Base-by-base conservation (phyloP, 2,888 invertebrate genomes). In the Noctua pronuba region DNA sequence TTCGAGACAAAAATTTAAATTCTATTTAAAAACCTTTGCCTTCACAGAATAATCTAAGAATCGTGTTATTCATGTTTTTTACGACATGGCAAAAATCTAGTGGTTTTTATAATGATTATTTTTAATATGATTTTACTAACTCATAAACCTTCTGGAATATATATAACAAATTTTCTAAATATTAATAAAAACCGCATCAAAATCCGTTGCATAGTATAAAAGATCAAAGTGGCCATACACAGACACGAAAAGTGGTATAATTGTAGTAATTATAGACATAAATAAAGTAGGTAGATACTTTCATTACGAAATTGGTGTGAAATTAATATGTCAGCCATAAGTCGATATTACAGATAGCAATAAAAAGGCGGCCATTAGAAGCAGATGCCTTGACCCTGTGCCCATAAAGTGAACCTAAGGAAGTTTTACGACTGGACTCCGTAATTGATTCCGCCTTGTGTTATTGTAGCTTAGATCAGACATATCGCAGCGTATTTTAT, bases 271-370 rank as follows among this genome's bases (percentile, higher is more conserved):
- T 28, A 58, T 28, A 58, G 60, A 60, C 18, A 31, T 31, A 18
- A 8, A 31, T 58, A 1, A 44, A 21, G 21, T 72, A 8, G n/a
- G 13, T 76, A 35, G 35, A 6, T 31, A 60, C 41, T 38, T 55
- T 62, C 38, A 77, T 77, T 70, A 69, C 65, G 46, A 35, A 73
- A 73, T 52, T 68, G 62, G 44, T 72, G 65, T 55, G 67, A 84
- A 88, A 90, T 88, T 85, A 89, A 82, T 87, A 88, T 87, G 83
- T 86, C 86, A 79, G 86, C 88, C 85, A 82, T 88, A 88, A 88
- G 88, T 90, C 87, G 87, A 89, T 90, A 89, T 91, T 90, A 90
- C 88, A 88, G 90, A 86, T 86, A 91, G 91, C 91, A 89, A 93
- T 92, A 92, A 93, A 91, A 91, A 89, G 81, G 82, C 82, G 79